Conservation (phyloP, 1,140 invertebrate species). For the Wiebesia pumilae region DNA sequence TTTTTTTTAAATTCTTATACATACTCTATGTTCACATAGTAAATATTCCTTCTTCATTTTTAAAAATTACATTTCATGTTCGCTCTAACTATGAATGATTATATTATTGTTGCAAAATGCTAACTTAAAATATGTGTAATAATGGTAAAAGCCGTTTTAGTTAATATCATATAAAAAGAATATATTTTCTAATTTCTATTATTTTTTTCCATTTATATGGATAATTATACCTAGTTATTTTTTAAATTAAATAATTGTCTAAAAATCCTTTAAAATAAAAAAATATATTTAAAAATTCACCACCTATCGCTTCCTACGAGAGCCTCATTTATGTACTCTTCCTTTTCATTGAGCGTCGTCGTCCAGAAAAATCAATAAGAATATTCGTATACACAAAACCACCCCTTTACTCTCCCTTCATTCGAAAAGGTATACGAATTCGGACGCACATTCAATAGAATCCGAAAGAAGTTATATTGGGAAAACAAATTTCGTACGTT, state of each 20-base stretch:
- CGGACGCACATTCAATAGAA: background rate
- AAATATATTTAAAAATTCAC: background rate
- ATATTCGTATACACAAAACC: conserved; percentile 17
- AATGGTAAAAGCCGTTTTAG: background rate
- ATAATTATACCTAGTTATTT: too few species aligned
- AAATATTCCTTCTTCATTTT: background rate
- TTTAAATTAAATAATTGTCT: background rate
- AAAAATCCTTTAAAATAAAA: background rate
- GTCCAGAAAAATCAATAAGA: conserved; percentile 9
- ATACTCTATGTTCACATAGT: background rate
- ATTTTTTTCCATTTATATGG: too few species aligned
- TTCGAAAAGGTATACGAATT: background rate
- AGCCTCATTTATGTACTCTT: background rate
- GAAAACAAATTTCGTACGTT: background rate
- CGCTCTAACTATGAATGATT: too few species aligned
- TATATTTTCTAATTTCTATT: too few species aligned
- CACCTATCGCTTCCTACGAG: background rate
- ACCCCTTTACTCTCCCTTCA: background rate
- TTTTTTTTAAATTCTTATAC: background rate
- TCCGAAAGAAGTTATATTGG: background rate
- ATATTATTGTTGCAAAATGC: background rate
- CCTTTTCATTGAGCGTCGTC: background rate
- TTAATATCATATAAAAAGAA: too few species aligned
- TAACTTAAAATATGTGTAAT: background rate
- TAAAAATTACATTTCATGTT: background rate